phyloP scores from a whole-genome alignment of 2,797 vertebrate genomes.

The Xenopus petersii region DNA sequence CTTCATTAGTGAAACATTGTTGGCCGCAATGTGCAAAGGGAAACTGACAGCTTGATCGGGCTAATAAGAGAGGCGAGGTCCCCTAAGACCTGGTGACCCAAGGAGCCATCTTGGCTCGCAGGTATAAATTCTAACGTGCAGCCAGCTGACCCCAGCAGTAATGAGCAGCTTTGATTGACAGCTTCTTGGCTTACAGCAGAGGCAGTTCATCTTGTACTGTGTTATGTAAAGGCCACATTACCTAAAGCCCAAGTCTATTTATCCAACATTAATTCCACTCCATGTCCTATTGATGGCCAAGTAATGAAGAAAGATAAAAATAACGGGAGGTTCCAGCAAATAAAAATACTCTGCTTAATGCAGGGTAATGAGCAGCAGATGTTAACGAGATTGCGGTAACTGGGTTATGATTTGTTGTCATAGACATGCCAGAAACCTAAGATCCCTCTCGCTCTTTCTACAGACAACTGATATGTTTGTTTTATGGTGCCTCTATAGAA shows the following conservation, averaged over 20 bases:
- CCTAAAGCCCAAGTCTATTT: background rate
- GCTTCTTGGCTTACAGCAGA: background rate
- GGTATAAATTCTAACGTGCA: background rate
- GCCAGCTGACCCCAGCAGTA: background rate
- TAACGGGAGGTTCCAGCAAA: too few species aligned
- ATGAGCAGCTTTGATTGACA: background rate
- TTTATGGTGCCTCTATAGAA: too few species aligned
- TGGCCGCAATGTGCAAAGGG: background rate
- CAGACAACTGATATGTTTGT: too few species aligned
- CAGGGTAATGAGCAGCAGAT: too few species aligned
- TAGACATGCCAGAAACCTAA: too few species aligned
- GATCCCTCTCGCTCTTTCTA: too few species aligned
- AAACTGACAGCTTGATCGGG: conserved; percentile 4
- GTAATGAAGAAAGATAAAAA: too few species aligned
- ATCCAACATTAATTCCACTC: too few species aligned
- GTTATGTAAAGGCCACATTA: background rate
- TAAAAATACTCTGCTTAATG: too few species aligned
- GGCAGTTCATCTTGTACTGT: background rate
- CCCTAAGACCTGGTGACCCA: background rate
- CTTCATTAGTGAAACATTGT: conserved; percentile 25
- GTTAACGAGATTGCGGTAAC: too few species aligned
- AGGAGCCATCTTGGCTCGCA: background rate
- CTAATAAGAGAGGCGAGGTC: background rate
- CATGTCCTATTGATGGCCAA: too few species aligned
- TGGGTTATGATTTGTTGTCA: too few species aligned